Base-by-base conservation (phyloP, 2,797 vertebrate species). In the Heteromormyrus szaboi region DNA sequence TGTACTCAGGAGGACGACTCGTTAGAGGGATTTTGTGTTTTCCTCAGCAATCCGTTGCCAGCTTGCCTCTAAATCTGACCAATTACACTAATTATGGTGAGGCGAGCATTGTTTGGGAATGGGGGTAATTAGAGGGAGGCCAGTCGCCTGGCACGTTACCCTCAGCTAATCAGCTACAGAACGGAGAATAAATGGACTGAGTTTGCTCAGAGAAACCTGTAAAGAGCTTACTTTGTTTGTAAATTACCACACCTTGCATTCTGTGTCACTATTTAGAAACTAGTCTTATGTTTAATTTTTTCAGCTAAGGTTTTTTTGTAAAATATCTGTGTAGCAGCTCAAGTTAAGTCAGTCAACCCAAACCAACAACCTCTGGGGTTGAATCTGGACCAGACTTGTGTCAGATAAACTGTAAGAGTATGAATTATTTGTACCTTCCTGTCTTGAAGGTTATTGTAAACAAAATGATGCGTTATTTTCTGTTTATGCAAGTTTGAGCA, bases 1-100 rank as follows among this genome's bases (percentile, higher is more conserved):
- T 90, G 92, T 95, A 94, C 95, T 93, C 94, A 93, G 90, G 92
- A 93, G 91, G 89, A 89, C 92, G 93, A 92, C 92, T 95, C 91
- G 92, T 95, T 96, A 95, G 92, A 88, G 91, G 93, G 92, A 94
- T 92, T 33, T 17, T 72, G 93, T 93, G 93, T 92, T 94, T 95
- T 94, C 94, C 94, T 59, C 95, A 93, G 95, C 91, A 50, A 94
- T 93, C 91, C 91, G 93, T 93, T 94, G 92, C 92, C 93, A 89
- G 88, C 93, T 93, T 92, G 90, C 92, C 91, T 92, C 93, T 94
- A 95, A 95, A 95, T 94, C 93, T 94, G 92, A 93, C 94, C 94
- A 95, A 95, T 96, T 96, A 96, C 91, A 90, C 94, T 95, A 95
- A 96, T 96, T 93, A 95, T 93, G 53, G 86, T 92, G 91, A 93